A percentile compares a stretch with the other conserved stretches of the same genome.
These are phyloP conservation scores for Brachionus rubens DNA, from an alignment of 1,140 invertebrate genomes.

Conservation along the genomic window DNA sequence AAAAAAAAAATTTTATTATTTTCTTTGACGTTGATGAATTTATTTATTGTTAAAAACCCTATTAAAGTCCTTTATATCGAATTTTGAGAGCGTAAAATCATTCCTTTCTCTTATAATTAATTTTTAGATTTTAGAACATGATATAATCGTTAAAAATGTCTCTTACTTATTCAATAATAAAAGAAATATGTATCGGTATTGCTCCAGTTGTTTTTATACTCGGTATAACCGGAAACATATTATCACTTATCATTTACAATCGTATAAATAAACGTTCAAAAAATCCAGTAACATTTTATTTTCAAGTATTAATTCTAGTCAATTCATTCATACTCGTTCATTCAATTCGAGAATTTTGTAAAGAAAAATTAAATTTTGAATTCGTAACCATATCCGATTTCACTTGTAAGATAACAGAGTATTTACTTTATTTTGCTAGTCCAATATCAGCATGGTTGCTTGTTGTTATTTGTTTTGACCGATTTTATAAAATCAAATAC, in stretches of 20 bases:
- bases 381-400: background rate
- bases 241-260: background rate
- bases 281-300: background rate
- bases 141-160: too few species aligned
- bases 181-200: background rate
- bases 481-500: conserved; percentile 23
- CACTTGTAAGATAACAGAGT: background rate
- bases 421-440: background rate
- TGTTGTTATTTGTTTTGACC: background rate
- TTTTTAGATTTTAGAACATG: too few species aligned
- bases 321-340: conserved; percentile 1
- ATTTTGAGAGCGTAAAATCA: too few species aligned
- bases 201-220: background rate
- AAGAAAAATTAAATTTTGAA: conserved; percentile 2
- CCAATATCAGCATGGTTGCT: background rate
- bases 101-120: too few species aligned
- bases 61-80: too few species aligned
- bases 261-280: background rate
- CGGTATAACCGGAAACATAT: background rate
- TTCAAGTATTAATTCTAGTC: background rate
- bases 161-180: too few species aligned
- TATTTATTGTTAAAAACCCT: too few species aligned
- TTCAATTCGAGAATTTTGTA: conserved; percentile 6
- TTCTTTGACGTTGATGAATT: too few species aligned
- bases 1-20: too few species aligned